Percentiles rank a stretch among this genome's conserved stretches.
These are phyloP conservation scores for Saxicola maurus DNA, from an alignment of 2,797 vertebrate species.

Conservation along the genomic window DNA sequence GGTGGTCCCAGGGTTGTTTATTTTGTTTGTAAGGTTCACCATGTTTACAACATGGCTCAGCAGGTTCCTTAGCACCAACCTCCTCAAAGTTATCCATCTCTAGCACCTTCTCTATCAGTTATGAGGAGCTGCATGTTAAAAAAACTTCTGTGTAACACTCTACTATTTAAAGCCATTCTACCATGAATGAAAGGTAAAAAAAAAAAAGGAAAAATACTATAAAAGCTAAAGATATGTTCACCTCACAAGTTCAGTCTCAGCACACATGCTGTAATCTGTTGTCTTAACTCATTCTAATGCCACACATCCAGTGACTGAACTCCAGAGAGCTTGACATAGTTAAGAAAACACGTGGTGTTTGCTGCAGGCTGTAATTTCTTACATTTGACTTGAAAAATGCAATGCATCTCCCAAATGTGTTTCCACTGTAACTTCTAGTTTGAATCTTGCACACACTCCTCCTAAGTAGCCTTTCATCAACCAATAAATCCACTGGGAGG, in stretches of 20 bases:
- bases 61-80: background rate
- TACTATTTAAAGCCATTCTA: background rate
- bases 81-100: background rate
- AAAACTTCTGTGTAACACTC: background rate
- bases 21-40: background rate
- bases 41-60: background rate
- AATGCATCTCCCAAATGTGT: background rate
- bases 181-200: background rate
- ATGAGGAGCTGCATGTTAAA: background rate
- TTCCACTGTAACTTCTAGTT: background rate
- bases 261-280: background rate
- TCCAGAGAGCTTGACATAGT: background rate
- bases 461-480: background rate
- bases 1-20: background rate
- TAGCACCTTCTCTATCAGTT: background rate
- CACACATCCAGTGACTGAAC: background rate
- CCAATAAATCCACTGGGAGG: background rate
- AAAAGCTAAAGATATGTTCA: background rate
- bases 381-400: conserved; percentile 6
- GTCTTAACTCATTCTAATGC: background rate
- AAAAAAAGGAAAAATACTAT: rapidly evolving
- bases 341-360: background rate
- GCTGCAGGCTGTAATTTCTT: background rate
- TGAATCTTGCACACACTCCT: background rate
- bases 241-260: background rate